Conservation (phyloP, 2,797 vertebrate genomes). For the Danionella dracula region DNA sequence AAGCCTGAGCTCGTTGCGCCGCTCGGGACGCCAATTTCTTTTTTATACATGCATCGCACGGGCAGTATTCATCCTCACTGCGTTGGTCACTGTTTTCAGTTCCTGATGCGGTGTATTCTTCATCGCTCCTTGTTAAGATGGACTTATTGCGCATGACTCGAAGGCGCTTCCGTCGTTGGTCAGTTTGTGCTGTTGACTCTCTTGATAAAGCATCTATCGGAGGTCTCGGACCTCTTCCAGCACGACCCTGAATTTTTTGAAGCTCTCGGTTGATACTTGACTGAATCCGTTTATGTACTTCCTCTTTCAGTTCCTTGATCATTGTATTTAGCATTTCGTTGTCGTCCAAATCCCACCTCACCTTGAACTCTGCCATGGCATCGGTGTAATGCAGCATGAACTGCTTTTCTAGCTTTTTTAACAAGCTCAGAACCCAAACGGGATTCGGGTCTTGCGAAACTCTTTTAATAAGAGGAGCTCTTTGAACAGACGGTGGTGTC, state of each 20-base stretch:
- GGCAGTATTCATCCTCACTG: conserved; percentile 77
- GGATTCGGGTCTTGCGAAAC: conserved; percentile 69
- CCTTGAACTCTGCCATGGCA: conserved; percentile 81
- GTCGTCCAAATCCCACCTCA: conserved; percentile 78
- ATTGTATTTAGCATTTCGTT: conserved; percentile 74
- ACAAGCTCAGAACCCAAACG: conserved; percentile 76
- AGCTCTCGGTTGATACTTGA: conserved; percentile 78
- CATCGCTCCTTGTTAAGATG: conserved; percentile 53
- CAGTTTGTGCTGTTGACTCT: conserved; percentile 63
- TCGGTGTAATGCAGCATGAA: conserved; percentile 86
- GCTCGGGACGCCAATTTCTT: conserved; percentile 58
- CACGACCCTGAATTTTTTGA: conserved; percentile 68
- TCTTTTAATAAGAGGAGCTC: conserved; percentile 37
- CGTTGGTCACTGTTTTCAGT: conserved; percentile 67
- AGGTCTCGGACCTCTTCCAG: conserved; percentile 58
- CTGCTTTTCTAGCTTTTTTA: conserved; percentile 84
- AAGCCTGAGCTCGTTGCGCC: conserved; percentile 32
- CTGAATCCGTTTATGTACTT: conserved; percentile 79
- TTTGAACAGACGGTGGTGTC: conserved; percentile 38
- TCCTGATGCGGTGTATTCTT: conserved; percentile 52
- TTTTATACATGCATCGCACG: conserved; percentile 78
- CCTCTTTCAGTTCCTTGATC: conserved; percentile 79
- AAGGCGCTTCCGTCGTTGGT: conserved; percentile 68
- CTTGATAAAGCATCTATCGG: conserved; percentile 54
- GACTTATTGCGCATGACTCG: conserved; percentile 68